These are phyloP conservation scores for Babylonia areolata DNA, from an alignment of 1,140 invertebrate species.

Conservation along the genomic window DNA sequence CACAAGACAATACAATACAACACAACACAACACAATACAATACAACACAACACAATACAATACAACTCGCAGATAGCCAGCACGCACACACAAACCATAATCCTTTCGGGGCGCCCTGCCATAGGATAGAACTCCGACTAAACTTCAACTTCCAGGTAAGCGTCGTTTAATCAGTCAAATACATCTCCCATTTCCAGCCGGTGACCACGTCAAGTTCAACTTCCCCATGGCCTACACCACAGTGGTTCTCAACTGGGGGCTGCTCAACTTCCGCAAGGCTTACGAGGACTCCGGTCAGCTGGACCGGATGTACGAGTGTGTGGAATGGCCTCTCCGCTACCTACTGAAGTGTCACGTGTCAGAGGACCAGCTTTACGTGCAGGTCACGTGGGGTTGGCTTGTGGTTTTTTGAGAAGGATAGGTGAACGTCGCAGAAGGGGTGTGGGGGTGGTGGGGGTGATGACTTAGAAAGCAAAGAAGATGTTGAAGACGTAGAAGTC, in stretches of 20 bases:
- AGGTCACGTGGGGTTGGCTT: constrained; percentile 46
- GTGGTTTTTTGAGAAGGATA: background rate
- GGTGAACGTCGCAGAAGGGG: background rate
- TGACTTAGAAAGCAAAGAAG: too few species aligned
- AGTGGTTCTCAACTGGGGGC: constrained; percentile 80
- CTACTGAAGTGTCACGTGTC: constrained; percentile 78
- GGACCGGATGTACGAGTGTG: constrained; percentile 73
- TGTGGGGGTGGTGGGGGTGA: background rate
- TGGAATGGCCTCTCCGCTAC: constrained; percentile 81
- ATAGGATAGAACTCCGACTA: too few species aligned
- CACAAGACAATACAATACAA: too few species aligned
- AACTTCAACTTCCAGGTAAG: too few species aligned
- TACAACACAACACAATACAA: too few species aligned
- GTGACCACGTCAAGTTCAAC: constrained; percentile 83
- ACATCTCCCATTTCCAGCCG: constrained; percentile 75
- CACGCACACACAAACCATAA: too few species aligned
- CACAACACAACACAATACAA: too few species aligned
- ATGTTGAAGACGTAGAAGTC: too few species aligned
- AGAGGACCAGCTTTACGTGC: constrained; percentile 50
- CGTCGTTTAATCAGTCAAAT: background rate
- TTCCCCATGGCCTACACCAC: constrained; percentile 82
- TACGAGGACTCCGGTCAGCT: constrained; percentile 77
- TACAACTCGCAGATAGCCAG: too few species aligned
- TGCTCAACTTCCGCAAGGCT: constrained; percentile 78
- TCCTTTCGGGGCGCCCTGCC: too few species aligned